A percentile compares a stretch with the other conserved stretches of the same genome.
Evolutionary conservation across 1,140 invertebrate species (phyloP).

Genomic region (Chelonus insularis): DNA sequence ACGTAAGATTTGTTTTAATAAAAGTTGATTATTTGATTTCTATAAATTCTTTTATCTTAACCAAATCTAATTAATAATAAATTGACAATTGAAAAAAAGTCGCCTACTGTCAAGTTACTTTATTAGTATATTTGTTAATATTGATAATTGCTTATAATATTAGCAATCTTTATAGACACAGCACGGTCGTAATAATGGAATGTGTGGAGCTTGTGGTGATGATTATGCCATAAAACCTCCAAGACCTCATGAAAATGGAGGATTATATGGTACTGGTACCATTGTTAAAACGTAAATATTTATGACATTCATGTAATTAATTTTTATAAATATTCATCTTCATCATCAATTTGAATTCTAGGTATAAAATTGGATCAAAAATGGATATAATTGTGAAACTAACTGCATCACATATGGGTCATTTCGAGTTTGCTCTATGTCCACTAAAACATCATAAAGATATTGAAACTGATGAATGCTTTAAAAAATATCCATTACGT

Average conservation of each 20-base stretch:
- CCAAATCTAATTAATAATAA: too few species aligned
- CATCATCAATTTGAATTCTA: too few species aligned
- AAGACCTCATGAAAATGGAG: conserved; percentile 63
- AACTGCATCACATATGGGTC: conserved; percentile 63
- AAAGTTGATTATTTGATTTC: too few species aligned
- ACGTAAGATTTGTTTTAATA: conserved; percentile 39
- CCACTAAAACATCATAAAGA: conserved; percentile 46
- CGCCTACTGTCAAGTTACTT: too few species aligned
- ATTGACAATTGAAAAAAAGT: too few species aligned
- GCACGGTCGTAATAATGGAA: conserved; percentile 29
- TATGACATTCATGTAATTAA: not conserved
- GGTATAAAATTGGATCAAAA: conserved; percentile 46
- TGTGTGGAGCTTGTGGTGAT: conserved; percentile 55
- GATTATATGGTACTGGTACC: conserved; percentile 57
- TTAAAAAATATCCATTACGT: conserved; percentile 53
- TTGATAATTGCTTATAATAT: too few species aligned
- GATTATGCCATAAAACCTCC: conserved; percentile 46
- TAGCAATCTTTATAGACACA: not conserved
- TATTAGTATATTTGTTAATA: too few species aligned
- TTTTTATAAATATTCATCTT: not conserved
- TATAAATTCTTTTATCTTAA: too few species aligned
- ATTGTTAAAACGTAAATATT: conserved; percentile 46
- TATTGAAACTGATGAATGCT: conserved; percentile 63
- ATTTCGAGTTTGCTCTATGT: conserved; percentile 63
- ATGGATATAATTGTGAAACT: conserved; percentile 56